A percentile compares a stretch with the other conserved stretches of the same genome.
phyloP scores from a whole-genome alignment of 2,797 vertebrate species.

The Avahi laniger region DNA sequence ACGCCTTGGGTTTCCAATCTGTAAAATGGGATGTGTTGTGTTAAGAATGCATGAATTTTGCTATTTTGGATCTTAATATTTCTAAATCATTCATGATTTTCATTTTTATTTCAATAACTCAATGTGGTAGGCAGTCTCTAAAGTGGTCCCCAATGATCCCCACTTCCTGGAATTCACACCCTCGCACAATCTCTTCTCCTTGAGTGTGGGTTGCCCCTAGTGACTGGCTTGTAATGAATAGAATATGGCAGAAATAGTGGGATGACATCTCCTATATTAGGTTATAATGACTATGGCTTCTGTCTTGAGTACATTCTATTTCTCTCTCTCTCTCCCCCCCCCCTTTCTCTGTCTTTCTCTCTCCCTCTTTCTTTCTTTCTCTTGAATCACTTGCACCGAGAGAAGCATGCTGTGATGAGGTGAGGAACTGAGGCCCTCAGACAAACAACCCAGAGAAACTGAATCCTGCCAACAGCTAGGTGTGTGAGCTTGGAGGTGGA shows the following conservation, averaged over 20 bases:
- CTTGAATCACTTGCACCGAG: not conserved
- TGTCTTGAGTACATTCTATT: not conserved
- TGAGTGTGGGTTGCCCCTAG: not conserved
- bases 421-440: not conserved
- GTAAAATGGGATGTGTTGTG: not conserved
- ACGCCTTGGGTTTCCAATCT: conserved; percentile 11
- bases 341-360: not conserved
- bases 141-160: not conserved
- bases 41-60: conserved; percentile 11
- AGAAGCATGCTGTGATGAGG: not conserved
- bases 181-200: not conserved
- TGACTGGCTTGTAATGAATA: conserved; percentile 1
- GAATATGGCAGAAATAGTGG: not conserved
- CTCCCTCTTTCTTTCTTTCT: not conserved
- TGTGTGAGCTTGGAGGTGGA: not conserved
- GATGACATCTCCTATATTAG: not conserved
- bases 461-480: not conserved
- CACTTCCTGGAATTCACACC: not conserved
- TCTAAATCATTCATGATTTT: not conserved
- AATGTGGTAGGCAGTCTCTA: not conserved
- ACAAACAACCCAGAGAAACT: not conserved
- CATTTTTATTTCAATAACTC: conserved; percentile 16
- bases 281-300: not conserved
- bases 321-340: not conserved
- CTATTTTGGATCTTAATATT: conserved; percentile 12